These are phyloP conservation scores for Hyperoplus lanceolatus DNA, from an alignment of 2,797 vertebrate species.

Conservation along the genomic window DNA sequence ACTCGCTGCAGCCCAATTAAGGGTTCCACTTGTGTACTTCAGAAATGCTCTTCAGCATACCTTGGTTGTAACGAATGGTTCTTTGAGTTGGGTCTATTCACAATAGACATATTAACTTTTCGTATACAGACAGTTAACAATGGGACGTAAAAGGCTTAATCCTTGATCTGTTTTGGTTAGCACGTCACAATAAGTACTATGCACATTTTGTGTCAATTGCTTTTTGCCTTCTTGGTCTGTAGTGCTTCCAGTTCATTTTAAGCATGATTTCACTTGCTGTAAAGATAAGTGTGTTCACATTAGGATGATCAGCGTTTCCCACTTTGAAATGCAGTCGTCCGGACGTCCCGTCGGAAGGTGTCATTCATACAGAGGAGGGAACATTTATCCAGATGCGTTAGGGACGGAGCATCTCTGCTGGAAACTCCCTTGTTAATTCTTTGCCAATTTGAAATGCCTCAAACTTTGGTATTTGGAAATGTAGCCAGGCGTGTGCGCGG, in stretches of 20 bases:
- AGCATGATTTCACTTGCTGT: background rate
- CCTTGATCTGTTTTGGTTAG: background rate
- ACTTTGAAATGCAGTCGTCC: background rate
- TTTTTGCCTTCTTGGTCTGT: background rate
- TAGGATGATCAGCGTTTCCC: background rate
- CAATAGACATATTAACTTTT: background rate
- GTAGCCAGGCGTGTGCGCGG: background rate
- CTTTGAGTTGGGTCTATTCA: background rate
- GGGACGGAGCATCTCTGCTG: conserved; percentile 2
- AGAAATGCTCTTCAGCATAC: too few species aligned
- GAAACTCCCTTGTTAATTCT: background rate
- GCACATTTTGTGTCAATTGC: background rate
- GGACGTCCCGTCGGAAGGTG: background rate
- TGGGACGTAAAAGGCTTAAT: background rate
- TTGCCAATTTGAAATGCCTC: conserved; percentile 18
- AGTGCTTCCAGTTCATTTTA: background rate
- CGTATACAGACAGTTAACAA: conserved; percentile 4
- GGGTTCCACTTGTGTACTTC: too few species aligned
- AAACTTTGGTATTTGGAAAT: conserved; percentile 22
- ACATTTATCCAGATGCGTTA: conserved; percentile 6
- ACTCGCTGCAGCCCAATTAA: too few species aligned
- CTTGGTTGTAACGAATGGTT: too few species aligned
- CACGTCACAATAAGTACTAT: background rate
- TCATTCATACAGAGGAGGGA: background rate
- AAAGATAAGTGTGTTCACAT: background rate